phyloP scores from a whole-genome alignment of 2,113 vertebrate genomes.

The Uropsilus gracilis region DNA sequence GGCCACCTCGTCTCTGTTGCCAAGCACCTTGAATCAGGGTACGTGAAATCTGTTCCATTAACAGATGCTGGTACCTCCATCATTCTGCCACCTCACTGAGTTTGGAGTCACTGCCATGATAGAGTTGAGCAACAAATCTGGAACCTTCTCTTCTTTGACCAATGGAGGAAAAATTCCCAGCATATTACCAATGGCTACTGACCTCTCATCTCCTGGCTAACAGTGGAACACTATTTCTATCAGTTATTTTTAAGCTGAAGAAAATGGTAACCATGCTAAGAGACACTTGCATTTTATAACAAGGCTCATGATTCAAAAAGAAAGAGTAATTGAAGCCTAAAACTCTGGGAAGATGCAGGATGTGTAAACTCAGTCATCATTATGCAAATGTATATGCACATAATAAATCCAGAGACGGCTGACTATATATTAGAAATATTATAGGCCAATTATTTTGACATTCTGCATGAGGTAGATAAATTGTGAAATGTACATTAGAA shows the following conservation, averaged over 20 bases:
- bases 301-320: constrained; percentile 54
- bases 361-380: constrained; percentile 54
- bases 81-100: constrained; percentile 16
- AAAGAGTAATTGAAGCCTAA: constrained; percentile 60
- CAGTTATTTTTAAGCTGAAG: constrained; percentile 28
- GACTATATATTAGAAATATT: constrained; percentile 72
- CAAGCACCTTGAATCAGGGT: neutral
- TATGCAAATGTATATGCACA: constrained; percentile 60
- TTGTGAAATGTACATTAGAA: constrained; percentile 53
- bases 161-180: constrained; percentile 27
- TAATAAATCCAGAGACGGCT: constrained; percentile 70
- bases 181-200: constrained; percentile 9
- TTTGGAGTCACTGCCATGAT: neutral
- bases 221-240: neutral
- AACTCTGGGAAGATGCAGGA: constrained; percentile 47
- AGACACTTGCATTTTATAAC: constrained; percentile 27
- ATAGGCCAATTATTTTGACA: constrained; percentile 77
- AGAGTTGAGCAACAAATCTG: constrained; percentile 10
- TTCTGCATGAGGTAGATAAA: constrained; percentile 48
- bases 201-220: constrained; percentile 27
- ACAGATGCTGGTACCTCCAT: neutral
- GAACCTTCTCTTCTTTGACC: constrained; percentile 22
- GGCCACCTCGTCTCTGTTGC: neutral
- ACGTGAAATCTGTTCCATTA: neutral
- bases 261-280: constrained; percentile 36